Conservation (phyloP, 23 tunicate genomes). For the Trididemnum miniatum region DNA sequence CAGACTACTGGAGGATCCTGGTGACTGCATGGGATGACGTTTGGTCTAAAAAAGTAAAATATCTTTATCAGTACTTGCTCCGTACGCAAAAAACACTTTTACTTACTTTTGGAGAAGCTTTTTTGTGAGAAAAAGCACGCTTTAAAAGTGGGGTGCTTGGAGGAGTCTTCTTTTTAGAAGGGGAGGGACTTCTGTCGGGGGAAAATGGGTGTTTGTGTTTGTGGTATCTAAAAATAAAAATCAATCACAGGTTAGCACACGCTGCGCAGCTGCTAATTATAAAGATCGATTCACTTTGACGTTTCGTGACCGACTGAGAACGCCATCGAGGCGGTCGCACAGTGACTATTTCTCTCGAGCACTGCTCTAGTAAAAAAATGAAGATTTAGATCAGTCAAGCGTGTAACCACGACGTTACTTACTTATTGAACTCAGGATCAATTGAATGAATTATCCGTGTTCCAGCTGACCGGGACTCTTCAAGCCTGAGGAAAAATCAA, state of each 20-base stretch:
- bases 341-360: background rate
- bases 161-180: background rate
- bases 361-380: background rate
- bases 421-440: constrained; percentile 1
- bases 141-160: background rate
- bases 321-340: background rate
- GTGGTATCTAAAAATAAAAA: too few relatives aligned
- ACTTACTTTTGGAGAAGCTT: constrained; percentile 12
- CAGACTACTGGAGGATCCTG: constrained; percentile 6
- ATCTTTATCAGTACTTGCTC: background rate
- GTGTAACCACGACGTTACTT: too few relatives aligned
- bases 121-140: constrained; percentile 2
- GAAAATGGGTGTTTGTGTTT: background rate
- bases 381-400: background rate
- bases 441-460: background rate
- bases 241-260: too few relatives aligned
- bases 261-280: too few relatives aligned
- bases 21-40: background rate
- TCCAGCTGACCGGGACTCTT: background rate
- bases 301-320: background rate
- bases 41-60: background rate
- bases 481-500: background rate
- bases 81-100: too few relatives aligned
- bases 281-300: background rate
- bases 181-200: constrained; percentile 6